These are phyloP conservation scores for Spialia ferax DNA, from an alignment of 2,888 invertebrate genomes.

Conservation along the genomic window DNA sequence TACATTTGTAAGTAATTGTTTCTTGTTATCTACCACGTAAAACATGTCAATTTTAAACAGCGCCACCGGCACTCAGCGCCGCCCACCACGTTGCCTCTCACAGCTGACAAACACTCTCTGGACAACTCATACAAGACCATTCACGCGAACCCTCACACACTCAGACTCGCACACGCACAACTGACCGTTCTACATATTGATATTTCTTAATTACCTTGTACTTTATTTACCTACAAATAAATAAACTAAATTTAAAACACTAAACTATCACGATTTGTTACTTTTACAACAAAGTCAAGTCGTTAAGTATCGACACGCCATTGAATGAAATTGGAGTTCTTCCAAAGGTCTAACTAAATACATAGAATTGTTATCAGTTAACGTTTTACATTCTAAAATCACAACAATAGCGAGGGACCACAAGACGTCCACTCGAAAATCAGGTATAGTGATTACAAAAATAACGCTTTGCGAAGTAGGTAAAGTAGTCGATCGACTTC, in stretches of 20 bases:
- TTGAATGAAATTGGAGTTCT: conserved; percentile 40
- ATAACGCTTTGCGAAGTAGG: conserved; percentile 47
- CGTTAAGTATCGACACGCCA: conserved; percentile 44
- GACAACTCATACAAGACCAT: conserved; percentile 38
- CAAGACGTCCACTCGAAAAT: conserved; percentile 45
- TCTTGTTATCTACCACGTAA: no score
- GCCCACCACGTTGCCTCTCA: conserved; percentile 18
- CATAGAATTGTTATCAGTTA: conserved; percentile 44
- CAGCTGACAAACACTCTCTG: not conserved
- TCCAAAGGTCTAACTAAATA: conserved; percentile 42
- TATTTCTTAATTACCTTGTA: conserved; percentile 70
- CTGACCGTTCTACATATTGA: conserved; percentile 42
- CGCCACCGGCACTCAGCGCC: conserved; percentile 14
- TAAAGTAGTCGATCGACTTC: conserved; percentile 39
- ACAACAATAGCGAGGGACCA: conserved; percentile 51
- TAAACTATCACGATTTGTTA: conserved; percentile 55
- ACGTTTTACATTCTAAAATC: conserved; percentile 53
- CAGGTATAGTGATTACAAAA: conserved; percentile 45
- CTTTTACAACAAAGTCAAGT: conserved; percentile 43
- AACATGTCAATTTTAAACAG: not conserved
- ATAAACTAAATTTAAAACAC: conserved; percentile 59
- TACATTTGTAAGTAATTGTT: no score
- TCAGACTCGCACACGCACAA: conserved; percentile 41
- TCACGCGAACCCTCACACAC: conserved; percentile 11
- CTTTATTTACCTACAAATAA: conserved; percentile 74